Conservation (phyloP, 2,113 vertebrate genomes). For the Scalopus aquaticus region DNA sequence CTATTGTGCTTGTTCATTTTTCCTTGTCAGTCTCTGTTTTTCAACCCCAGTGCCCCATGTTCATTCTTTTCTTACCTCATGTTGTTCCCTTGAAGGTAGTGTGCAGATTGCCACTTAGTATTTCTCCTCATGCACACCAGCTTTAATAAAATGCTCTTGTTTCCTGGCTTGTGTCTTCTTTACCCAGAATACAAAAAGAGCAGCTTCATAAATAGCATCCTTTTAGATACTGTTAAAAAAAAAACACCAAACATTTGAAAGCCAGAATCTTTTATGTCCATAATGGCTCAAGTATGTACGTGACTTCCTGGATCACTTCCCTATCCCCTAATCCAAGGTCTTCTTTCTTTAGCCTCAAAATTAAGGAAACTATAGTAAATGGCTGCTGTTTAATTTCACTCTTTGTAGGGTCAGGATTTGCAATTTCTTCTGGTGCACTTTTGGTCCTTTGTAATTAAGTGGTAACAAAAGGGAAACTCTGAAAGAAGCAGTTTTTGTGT, state of each 20-base stretch:
- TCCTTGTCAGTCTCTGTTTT: slow-evolving; percentile 50
- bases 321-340: slow-evolving; percentile 15
- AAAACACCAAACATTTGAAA: background rate
- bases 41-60: slow-evolving; percentile 21
- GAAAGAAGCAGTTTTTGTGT: slow-evolving; percentile 66
- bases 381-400: slow-evolving; percentile 54
- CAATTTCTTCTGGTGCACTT: background rate
- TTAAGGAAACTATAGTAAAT: slow-evolving; percentile 33
- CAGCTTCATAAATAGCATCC: background rate
- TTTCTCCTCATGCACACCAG: background rate
- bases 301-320: slow-evolving; percentile 49
- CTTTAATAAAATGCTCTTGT: slow-evolving; percentile 42
- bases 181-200: slow-evolving; percentile 8
- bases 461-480: slow-evolving; percentile 49
- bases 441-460: slow-evolving; percentile 60
- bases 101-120: background rate
- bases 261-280: background rate
- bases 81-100: slow-evolving; percentile 7
- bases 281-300: background rate
- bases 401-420: slow-evolving; percentile 23
- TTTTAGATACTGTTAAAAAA: slow-evolving; percentile 54
- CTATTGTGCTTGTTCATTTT: slow-evolving; percentile 59
- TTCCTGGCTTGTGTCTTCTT: slow-evolving; percentile 26
- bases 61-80: slow-evolving; percentile 34
- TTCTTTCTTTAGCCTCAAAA: background rate